These are phyloP conservation scores for Drosophila vallismaia DNA, from an alignment of 2,888 invertebrate species.

Conservation along the genomic window DNA sequence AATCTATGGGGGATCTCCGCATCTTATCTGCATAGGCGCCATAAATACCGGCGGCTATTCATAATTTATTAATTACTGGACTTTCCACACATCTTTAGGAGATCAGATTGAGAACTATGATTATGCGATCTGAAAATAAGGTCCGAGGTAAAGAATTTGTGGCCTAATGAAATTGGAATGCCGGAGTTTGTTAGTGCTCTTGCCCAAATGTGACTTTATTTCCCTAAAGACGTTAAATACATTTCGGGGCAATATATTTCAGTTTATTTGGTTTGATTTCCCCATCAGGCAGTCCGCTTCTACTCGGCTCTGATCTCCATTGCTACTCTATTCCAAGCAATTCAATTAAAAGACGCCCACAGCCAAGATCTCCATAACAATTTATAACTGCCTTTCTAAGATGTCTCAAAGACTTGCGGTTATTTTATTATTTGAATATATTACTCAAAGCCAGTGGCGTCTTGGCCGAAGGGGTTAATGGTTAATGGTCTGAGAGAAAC, in stretches of 20 bases:
- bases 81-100: slow-evolving; percentile 71
- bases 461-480: slow-evolving; percentile 27
- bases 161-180: background rate
- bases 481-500: background rate
- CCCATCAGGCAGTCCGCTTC: slow-evolving; percentile 50
- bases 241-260: slow-evolving; percentile 51
- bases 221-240: slow-evolving; percentile 31
- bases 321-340: slow-evolving; percentile 48
- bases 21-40: slow-evolving; percentile 70
- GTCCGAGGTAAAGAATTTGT: slow-evolving; percentile 3
- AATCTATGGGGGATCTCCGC: slow-evolving; percentile 64
- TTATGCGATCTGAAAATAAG: slow-evolving; percentile 19
- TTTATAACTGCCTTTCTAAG: slow-evolving; percentile 68
- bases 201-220: slow-evolving; percentile 22
- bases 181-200: slow-evolving; percentile 13
- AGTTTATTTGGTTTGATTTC: slow-evolving; percentile 59
- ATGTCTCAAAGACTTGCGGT: slow-evolving; percentile 54
- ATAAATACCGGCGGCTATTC: slow-evolving; percentile 65
- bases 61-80: slow-evolving; percentile 76
- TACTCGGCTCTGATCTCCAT: slow-evolving; percentile 11
- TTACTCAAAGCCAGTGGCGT: slow-evolving; percentile 53
- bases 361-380: slow-evolving; percentile 70
- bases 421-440: slow-evolving; percentile 70
- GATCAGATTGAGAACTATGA: slow-evolving; percentile 25
- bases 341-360: slow-evolving; percentile 77